phyloP scores from a whole-genome alignment of 2,113 vertebrate genomes.

The Phocoena phocoena region DNA sequence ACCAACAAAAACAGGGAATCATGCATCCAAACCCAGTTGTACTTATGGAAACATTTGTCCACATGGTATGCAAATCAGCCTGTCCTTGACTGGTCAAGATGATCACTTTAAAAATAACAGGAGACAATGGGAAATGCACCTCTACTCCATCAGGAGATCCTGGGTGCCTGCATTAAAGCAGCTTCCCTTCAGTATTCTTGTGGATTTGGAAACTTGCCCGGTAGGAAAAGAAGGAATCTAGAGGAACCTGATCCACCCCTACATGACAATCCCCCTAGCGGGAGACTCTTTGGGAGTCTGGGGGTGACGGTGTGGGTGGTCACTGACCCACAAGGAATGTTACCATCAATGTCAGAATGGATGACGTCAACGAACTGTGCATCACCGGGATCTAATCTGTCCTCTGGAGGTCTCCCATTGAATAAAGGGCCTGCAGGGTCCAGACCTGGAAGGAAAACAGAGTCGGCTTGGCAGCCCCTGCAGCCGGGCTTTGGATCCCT shows the following conservation, averaged over 20 bases:
- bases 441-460: constrained; percentile 85
- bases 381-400: constrained; percentile 91
- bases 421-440: constrained; percentile 95
- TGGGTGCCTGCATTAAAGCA: background rate
- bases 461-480: background rate
- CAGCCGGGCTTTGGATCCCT: background rate
- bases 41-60: background rate
- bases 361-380: constrained; percentile 95
- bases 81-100: background rate
- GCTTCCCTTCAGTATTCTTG: background rate
- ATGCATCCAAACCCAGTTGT: background rate
- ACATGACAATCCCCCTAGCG: background rate
- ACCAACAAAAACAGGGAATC: background rate
- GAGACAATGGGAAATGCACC: background rate
- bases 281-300: background rate
- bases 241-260: background rate
- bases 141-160: background rate
- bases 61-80: background rate
- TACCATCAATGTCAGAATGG: constrained; percentile 94
- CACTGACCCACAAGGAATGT: background rate
- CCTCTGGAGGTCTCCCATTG: constrained; percentile 82
- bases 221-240: background rate
- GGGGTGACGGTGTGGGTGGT: background rate
- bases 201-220: background rate
- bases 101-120: background rate